Evolutionary conservation across 1,140 invertebrate genomes (phyloP).

Genomic region (Tribolium madens): DNA sequence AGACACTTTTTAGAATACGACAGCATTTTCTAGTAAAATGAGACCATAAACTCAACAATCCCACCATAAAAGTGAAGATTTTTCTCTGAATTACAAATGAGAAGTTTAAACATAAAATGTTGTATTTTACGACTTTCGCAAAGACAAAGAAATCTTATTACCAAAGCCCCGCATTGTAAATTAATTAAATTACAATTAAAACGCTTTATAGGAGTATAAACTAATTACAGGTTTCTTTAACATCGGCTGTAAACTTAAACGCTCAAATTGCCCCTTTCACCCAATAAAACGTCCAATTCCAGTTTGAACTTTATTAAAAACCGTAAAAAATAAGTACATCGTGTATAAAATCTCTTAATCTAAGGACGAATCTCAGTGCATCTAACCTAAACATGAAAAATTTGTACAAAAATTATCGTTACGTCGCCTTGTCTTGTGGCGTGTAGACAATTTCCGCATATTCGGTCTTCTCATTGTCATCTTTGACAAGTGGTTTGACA

Average conservation of each 20-base stretch:
- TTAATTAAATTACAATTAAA: neutral
- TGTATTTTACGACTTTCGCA: no score
- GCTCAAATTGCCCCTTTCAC: no score
- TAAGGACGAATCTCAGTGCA: slow-evolving; percentile 14
- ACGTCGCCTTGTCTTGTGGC: slow-evolving; percentile 47
- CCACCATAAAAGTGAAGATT: no score
- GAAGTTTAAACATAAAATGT: no score
- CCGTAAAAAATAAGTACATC: slow-evolving; percentile 16
- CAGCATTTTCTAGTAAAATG: no score
- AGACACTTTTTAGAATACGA: no score
- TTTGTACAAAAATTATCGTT: slow-evolving; percentile 29
- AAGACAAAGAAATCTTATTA: no score
- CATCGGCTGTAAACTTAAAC: no score
- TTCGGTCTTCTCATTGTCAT: slow-evolving; percentile 70
- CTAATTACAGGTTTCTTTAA: neutral
- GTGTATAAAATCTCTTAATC: neutral
- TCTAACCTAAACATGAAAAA: no score
- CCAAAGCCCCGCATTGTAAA: neutral
- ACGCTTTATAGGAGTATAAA: neutral
- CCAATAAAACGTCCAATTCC: neutral
- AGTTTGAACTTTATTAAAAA: neutral
- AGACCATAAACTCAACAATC: no score
- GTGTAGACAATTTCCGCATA: slow-evolving; percentile 74
- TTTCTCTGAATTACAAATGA: no score
- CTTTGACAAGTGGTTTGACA: slow-evolving; percentile 64